Conservation (phyloP, 1,140 invertebrate genomes). For the Prorops nasuta region DNA sequence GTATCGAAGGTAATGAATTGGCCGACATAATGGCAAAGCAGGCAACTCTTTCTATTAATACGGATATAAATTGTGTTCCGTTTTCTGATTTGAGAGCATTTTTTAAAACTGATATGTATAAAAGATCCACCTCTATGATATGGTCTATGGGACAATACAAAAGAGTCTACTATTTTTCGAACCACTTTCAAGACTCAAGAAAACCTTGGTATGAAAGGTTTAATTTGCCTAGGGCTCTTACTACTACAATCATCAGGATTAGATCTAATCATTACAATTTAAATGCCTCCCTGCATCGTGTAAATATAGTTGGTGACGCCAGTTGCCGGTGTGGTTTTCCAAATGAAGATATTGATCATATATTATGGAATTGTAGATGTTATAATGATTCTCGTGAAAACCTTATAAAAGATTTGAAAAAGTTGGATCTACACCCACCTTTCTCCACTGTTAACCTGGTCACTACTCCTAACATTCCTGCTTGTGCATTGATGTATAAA, state of each 20-base stretch:
- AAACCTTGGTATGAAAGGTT: not conserved
- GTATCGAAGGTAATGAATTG: not conserved
- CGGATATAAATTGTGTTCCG: not conserved
- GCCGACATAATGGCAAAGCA: not conserved
- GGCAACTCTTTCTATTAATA: not conserved
- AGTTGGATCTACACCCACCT: too few relatives aligned
- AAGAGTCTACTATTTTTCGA: not conserved
- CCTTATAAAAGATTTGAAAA: too few relatives aligned
- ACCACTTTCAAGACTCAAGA: not conserved
- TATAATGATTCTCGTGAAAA: too few relatives aligned
- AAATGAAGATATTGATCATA: too few relatives aligned
- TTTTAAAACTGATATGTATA: not conserved
- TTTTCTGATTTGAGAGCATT: not conserved
- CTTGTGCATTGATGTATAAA: too few relatives aligned
- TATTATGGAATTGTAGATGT: too few relatives aligned
- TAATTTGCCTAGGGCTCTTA: not conserved
- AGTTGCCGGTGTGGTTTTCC: too few relatives aligned
- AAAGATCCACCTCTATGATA: not conserved
- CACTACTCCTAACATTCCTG: too few relatives aligned
- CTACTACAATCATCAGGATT: not conserved
- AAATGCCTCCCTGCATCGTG: not conserved
- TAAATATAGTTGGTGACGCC: too few relatives aligned
- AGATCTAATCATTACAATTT: not conserved
- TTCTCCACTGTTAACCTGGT: too few relatives aligned
- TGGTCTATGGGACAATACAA: not conserved